Evolutionary conservation across 2,797 vertebrate genomes (phyloP), one percentile per base, ranked within the genome.

Genomic region (Macroramphosus scolopax): DNA sequence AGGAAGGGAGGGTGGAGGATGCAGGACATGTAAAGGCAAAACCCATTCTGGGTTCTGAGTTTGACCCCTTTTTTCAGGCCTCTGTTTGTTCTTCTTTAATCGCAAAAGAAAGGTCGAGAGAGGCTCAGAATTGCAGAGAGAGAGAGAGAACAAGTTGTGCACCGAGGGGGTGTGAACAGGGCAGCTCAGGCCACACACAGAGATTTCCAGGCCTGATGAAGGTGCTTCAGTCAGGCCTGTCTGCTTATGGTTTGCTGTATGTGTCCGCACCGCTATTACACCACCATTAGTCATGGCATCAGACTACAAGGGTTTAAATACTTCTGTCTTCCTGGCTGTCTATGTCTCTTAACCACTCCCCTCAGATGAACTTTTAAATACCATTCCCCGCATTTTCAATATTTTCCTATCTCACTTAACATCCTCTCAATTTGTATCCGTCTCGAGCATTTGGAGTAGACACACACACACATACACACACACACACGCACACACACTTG

Each of bases 131-230:
- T 39, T 29, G 28, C 13, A 62, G 34, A 32, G n/a, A 42, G 10
- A 36, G 35, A 63, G 25, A 66, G 18, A 26, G 18, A 17, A 26
- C 1, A 37, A 25, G 18, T 16, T 39, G 40, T 4, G 32, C 18
- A 37, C 16, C 46, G 15, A n/a, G 29, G 22, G 53, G 36, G 44
- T 33, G 39, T 37, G 20, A 49, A 39, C 10, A 55, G 45, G 45
- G 51, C 18, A 5, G 12, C 53, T 65, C 36, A 48, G 83, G 80
- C 84, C 85, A 87, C 87, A 87, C 87, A 89, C 78, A 72, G 63
- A 68, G 84, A 75, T 68, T 65, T 81, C 57, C 68, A 76, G 70
- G 62, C 82, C 56, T 43, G 34, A 63, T 43, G 34, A 63, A 74
- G 79, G 70, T 70, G 69, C 45, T 56, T 80, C 78, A 77, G 72